Evolutionary conservation across 2,888 invertebrate species (phyloP), one percentile per base, ranked within the genome.

Genomic region (Ariolimax columbianus): DNA sequence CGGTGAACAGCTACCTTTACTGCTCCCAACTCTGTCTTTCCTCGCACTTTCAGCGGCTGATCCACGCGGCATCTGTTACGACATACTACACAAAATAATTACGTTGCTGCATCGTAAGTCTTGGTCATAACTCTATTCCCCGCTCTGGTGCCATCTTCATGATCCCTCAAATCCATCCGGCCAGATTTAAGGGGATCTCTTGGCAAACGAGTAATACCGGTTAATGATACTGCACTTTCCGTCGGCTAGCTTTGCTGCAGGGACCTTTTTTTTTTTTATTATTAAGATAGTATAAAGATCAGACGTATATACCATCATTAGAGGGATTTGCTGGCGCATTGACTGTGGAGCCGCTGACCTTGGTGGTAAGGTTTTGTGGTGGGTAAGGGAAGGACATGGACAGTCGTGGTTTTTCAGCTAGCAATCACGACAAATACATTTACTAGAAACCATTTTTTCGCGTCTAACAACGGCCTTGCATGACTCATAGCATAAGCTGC

Each of bases 71-170:
- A 30, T 26, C 66, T 66, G 66, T n/a, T 30, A 30, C 30, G 11
- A 66, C 30, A 66, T 66, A 66, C 66, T n/a, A n/a, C n/a, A 66
- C 66, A 66, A 66, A 26, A 30, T 66, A 66, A 66, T 66, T 66
- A 9, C 26, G 30, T 66, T 30, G 66, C 11, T 30, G 14, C 47
- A 47, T 9, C 47, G 14, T 47, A 9, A 47, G 6, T 47, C 47
- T 14, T 14, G 47, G 66, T n/a, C 66, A 30, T 66, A 66, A n/a
- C n/a, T 66, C 30, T 66, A 66, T 66, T 30, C 26, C 66, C n/a
- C 30, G 30, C 66, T 66, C 6, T 11, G n/a, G 14, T 66, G 30
- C 30, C 66, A 26, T n/a, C n/a, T 66, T n/a, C 26, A 9, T 11
- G n/a, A 30, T n/a, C 66, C 30, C 66, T 9, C 68, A 36, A 36